A percentile compares a stretch with the other conserved stretches of the same genome.
phyloP scores from a whole-genome alignment of 1,140 invertebrate species.

The Nephila pilipes region DNA sequence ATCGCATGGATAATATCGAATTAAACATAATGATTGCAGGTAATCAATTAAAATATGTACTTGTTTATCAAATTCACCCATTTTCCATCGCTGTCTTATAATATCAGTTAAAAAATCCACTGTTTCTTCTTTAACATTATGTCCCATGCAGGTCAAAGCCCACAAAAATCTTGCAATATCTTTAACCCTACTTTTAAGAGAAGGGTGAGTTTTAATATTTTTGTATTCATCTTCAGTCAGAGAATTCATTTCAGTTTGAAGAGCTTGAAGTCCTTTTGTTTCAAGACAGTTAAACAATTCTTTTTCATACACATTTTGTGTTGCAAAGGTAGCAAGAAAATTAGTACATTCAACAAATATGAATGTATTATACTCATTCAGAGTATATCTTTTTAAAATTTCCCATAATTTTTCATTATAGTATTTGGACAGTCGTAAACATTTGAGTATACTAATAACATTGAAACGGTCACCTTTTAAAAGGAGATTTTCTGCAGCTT shows the following conservation, averaged over 20 bases:
- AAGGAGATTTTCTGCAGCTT: conserved; percentile 37
- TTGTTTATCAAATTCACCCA: conserved; percentile 56
- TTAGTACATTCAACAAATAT: conserved; percentile 64
- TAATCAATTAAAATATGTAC: conserved; percentile 60
- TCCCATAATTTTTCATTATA: conserved; percentile 38
- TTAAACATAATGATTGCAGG: conserved; percentile 58
- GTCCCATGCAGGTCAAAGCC: conserved; percentile 47
- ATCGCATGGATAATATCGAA: conserved; percentile 44
- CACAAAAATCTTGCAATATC: conserved; percentile 70
- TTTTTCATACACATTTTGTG: conserved; percentile 44
- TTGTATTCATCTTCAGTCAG: background rate
- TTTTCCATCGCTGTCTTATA: background rate
- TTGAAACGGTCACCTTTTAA: conserved; percentile 61
- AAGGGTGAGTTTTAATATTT: conserved; percentile 55
- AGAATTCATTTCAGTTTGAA: conserved; percentile 5
- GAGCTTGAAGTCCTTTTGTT: background rate
- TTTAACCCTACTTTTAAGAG: conserved; percentile 45
- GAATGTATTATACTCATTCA: conserved; percentile 38
- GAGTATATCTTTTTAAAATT: conserved; percentile 34
- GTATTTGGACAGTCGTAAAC: conserved; percentile 38
- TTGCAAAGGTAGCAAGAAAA: conserved; percentile 68
- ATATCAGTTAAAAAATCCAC: conserved; percentile 4
- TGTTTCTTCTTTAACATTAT: conserved; percentile 5
- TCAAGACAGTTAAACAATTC: conserved; percentile 47
- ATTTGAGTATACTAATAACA: conserved; percentile 68